Percentiles rank a stretch among this genome's conserved stretches.
Conservation (phyloP, 2,797 vertebrate genomes). For the Darevskia mixta region DNA sequence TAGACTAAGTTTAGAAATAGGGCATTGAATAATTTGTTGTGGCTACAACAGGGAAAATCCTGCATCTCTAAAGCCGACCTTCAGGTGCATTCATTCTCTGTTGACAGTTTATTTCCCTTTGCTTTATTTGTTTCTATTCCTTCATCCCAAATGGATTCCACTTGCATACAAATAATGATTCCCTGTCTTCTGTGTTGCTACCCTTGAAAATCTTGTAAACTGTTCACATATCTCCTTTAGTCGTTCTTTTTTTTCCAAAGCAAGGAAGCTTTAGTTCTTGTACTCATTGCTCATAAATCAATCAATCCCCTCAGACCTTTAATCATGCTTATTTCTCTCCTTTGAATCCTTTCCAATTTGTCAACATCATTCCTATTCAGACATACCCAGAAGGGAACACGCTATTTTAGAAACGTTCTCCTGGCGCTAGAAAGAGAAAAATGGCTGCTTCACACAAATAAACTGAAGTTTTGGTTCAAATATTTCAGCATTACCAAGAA, state of each 20-base stretch:
- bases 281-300: slow-evolving; percentile 33
- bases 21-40: neutral
- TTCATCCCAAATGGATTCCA: slow-evolving; percentile 34
- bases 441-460: neutral
- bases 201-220: slow-evolving; percentile 41
- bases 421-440: neutral
- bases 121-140: slow-evolving; percentile 12
- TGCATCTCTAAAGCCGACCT: neutral
- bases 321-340: slow-evolving; percentile 33
- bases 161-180: slow-evolving; percentile 29
- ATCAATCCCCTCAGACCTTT: slow-evolving; percentile 35
- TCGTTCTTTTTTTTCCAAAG: slow-evolving; percentile 27
- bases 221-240: slow-evolving; percentile 32
- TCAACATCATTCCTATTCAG: slow-evolving; percentile 15
- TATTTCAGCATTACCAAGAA: neutral
- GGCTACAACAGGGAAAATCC: neutral
- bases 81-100: neutral
- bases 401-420: neutral
- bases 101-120: slow-evolving; percentile 3
- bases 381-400: neutral
- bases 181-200: slow-evolving; percentile 40
- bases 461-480: neutral
- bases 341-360: slow-evolving; percentile 35
- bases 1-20: neutral
- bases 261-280: slow-evolving; percentile 41